Evolutionary conservation across 2,888 invertebrate genomes (phyloP).

Genomic region (Drosophila tripunctata): DNA sequence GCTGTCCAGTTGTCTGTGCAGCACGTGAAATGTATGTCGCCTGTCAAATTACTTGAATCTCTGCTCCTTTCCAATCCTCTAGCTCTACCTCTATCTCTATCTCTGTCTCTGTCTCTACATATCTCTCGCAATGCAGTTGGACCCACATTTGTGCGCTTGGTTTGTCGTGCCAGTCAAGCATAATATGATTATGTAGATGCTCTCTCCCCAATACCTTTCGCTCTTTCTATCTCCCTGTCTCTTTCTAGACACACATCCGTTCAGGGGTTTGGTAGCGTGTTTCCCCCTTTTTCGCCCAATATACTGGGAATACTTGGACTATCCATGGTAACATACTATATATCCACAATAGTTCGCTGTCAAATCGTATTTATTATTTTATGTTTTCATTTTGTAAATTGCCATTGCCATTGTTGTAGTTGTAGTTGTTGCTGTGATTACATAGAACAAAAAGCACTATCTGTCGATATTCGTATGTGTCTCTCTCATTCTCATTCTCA

Average conservation of each 20-base stretch:
- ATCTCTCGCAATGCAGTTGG: slow-evolving; percentile 75
- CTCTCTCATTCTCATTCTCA: too few relatives aligned
- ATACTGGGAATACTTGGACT: slow-evolving; percentile 28
- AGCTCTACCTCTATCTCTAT: slow-evolving; percentile 5
- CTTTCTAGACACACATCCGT: slow-evolving; percentile 4
- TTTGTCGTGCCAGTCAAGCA: slow-evolving; percentile 78
- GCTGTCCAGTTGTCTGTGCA: slow-evolving; percentile 28
- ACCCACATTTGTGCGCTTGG: slow-evolving; percentile 77
- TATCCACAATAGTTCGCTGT: slow-evolving; percentile 67
- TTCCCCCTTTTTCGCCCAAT: slow-evolving; percentile 12
- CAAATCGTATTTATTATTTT: slow-evolving; percentile 82
- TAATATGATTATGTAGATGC: slow-evolving; percentile 79
- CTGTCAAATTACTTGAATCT: slow-evolving; percentile 80
- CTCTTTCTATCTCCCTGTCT: slow-evolving; percentile 17
- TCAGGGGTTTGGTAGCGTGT: slow-evolving; percentile 26
- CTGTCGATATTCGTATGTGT: slow-evolving; percentile 58
- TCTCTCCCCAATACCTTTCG: slow-evolving; percentile 32
- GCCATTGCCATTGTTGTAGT: slow-evolving; percentile 57
- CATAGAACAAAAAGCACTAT: slow-evolving; percentile 68
- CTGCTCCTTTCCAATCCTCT: slow-evolving; percentile 35
- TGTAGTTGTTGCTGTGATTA: slow-evolving; percentile 55
- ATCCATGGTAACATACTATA: slow-evolving; percentile 27
- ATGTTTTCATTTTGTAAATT: slow-evolving; percentile 82
- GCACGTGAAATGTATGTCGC: slow-evolving; percentile 77
- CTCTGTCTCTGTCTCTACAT: slow-evolving; percentile 26